Base-by-base conservation (phyloP, 2,113 vertebrate species). In the Potamarius usumacintae region DNA sequence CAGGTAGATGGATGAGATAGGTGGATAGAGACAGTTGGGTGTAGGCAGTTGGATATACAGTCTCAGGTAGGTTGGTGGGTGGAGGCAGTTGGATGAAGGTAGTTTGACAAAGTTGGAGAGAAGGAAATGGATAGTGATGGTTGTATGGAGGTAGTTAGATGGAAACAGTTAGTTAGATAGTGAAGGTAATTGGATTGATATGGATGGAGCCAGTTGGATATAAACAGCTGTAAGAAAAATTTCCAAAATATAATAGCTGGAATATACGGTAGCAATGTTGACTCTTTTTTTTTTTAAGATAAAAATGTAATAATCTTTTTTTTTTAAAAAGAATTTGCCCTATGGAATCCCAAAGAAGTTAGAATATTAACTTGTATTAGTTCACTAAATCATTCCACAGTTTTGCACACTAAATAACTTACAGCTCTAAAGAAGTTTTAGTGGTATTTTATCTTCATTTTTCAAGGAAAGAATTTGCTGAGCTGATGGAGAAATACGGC, bases 401-500 rank as follows among this genome's bases (percentile, higher is more conserved):
- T 42, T 72, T 9, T 72, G 11, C 34, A 42, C 17, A 71, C 7
- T 34, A 7, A 42, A 71, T 71, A 27, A 30, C 65, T 30, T 7
- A 8, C 71, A 74, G 15, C 34, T 9, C 42, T 48, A 17, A 34
- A 67, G n/a, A 65, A 8, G n/a, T 17, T 81, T 79, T 82, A 82
- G 25, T 53, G 15, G 18, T 67, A 34, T 81, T 88, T 85, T 34
- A n/a, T 84, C 17, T 27, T 83, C 48, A 67, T 80, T 84, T 85
- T 87, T 48, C 48, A 85, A 98, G 97, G 94, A 96, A 93, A 92
- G 97, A 98, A 91, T 98, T 98, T 90, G 92, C 96, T 0, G 96
- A 97, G 88, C 93, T 98, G 67, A 89, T 98, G 89, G 96, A 97
- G 90, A 98, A 97, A 87, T 97, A 96, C 0, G 96, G 96, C 57